A percentile compares a stretch with the other conserved stretches of the same genome.
These are phyloP conservation scores for Desmodus rotundus DNA, from an alignment of 2,113 vertebrate species.

Conservation along the genomic window DNA sequence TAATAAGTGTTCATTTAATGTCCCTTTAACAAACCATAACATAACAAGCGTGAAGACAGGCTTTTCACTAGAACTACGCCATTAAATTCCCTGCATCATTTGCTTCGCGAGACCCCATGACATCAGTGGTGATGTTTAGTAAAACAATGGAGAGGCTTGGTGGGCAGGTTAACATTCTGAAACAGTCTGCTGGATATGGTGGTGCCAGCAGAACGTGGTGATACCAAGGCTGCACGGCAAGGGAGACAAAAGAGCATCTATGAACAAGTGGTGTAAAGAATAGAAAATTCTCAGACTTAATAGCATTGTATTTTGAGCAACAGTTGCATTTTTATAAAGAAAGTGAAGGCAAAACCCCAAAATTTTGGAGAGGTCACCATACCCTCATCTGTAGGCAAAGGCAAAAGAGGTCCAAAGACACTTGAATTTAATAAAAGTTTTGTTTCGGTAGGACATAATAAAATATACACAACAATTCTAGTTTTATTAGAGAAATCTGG, in stretches of 20 bases:
- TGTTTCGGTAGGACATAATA: neutral
- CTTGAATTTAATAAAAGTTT: neutral
- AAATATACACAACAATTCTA: neutral
- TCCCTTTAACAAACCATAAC: neutral
- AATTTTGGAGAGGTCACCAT: neutral
- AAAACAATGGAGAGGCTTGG: neutral
- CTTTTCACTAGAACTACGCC: neutral
- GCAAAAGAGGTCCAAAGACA: neutral
- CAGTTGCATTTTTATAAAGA: neutral
- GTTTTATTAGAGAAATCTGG: neutral
- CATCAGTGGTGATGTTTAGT: neutral
- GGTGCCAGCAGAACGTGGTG: neutral
- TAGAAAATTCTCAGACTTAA: neutral
- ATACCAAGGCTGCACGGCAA: rapidly evolving
- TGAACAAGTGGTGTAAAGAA: neutral
- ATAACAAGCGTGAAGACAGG: neutral
- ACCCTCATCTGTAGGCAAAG: neutral
- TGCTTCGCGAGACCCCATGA: neutral
- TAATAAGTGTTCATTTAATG: neutral
- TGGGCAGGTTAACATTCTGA: neutral
- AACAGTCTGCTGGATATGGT: neutral
- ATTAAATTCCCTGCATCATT: neutral
- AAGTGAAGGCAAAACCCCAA: neutral
- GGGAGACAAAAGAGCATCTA: neutral
- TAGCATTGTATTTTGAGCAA: neutral